Evolutionary conservation across 2,113 vertebrate genomes (phyloP).

Genomic region (Tragulus kanchil): DNA sequence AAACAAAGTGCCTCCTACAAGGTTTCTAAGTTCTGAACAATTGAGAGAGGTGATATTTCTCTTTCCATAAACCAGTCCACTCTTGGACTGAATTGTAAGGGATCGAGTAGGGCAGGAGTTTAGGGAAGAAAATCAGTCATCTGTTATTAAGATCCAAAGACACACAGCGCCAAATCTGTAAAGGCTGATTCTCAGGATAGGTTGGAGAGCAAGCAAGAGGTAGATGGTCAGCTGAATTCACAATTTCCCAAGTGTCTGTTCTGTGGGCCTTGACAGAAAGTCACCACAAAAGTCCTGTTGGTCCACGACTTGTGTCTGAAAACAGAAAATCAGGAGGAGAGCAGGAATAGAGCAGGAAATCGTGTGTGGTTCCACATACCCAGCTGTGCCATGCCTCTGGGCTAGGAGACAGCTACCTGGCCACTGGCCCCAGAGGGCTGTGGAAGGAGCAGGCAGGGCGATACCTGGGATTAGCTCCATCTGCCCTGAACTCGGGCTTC

Average conservation of each 20-base stretch:
- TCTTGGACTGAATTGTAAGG: background rate
- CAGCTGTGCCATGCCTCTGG: background rate
- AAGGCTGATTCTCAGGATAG: background rate
- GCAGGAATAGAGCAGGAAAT: background rate
- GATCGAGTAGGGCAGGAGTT: background rate
- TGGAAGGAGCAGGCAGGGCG: background rate
- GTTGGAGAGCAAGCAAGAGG: background rate
- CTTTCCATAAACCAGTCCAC: background rate
- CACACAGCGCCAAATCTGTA: background rate
- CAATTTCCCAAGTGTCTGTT: background rate
- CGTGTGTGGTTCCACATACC: background rate
- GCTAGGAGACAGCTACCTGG: slow-evolving; percentile 28
- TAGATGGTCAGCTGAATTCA: background rate
- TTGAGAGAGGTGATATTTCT: background rate
- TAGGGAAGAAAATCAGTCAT: background rate
- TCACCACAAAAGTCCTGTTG: background rate
- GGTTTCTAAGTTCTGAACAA: background rate
- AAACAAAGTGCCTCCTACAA: background rate
- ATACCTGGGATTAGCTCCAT: slow-evolving; percentile 10
- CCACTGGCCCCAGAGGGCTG: background rate
- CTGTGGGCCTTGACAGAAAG: background rate
- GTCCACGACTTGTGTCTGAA: background rate
- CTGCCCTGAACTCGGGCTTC: background rate
- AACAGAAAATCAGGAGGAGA: slow-evolving; percentile 10
- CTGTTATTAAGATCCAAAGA: background rate